A percentile compares a stretch with the other conserved stretches of the same genome.
Conservation (phyloP, 2,113 vertebrate species). For the Epinephelus lanceolatus region DNA sequence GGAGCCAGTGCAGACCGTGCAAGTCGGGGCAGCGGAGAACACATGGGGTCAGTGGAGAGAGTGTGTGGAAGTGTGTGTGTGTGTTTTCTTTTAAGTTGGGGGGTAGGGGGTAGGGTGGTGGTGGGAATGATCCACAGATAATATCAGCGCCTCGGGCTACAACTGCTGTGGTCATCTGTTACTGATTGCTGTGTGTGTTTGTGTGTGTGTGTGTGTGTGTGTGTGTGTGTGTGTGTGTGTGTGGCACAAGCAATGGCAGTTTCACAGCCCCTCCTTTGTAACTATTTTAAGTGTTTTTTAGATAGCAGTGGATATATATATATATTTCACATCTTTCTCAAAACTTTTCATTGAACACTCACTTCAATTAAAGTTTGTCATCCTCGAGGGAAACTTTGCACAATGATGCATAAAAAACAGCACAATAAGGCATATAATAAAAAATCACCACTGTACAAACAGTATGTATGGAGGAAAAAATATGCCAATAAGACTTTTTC, state of each 20-base stretch:
- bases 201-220: not conserved
- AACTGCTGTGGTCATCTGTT: slow-evolving; percentile 18
- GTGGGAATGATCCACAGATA: slow-evolving; percentile 14
- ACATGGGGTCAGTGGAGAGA: not conserved
- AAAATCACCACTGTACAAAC: too few relatives aligned
- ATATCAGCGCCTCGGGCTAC: slow-evolving; percentile 18
- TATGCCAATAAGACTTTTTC: not conserved
- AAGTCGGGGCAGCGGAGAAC: slow-evolving; percentile 17
- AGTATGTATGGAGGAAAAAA: not conserved
- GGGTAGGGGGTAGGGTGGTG: not conserved
- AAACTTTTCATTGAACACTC: too few relatives aligned
- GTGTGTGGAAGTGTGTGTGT: slow-evolving; percentile 8
- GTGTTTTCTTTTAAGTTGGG: slow-evolving; percentile 21
- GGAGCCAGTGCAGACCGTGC: slow-evolving; percentile 42
- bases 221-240: not conserved
- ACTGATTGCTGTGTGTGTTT: not conserved
- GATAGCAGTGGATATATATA: too few relatives aligned
- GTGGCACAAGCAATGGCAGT: not conserved
- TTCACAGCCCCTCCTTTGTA: not conserved
- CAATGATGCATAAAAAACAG: too few relatives aligned
- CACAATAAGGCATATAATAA: too few relatives aligned
- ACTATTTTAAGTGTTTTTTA: not conserved
- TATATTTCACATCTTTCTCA: too few relatives aligned
- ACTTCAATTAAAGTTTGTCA: too few relatives aligned
- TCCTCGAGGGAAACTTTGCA: too few relatives aligned